Evolutionary conservation across 2,113 vertebrate genomes (phyloP), one percentile per base, ranked within the genome.

Genomic region (Seriola quinqueradiata): DNA sequence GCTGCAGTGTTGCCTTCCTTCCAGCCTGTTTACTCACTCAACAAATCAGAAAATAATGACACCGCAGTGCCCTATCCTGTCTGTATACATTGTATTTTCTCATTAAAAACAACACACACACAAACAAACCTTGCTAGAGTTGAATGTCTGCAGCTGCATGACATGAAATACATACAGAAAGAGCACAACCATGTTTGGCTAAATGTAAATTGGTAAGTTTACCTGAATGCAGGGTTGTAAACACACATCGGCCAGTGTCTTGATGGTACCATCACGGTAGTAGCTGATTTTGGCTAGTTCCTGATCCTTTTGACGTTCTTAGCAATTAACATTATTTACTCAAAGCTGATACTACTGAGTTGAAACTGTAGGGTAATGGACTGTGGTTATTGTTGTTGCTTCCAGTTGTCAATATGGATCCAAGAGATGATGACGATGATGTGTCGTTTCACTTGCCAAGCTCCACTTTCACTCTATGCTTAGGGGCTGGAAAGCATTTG

Each of bases 11-110:
- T 72, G 63, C 48, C 70, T 46, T 75, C 46, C 67, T 57, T 67
- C 60, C 50, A 50, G 61, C 75, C 73, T 79, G 68, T 86, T 82
- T 70, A 70, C 71, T 75, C 36, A 70, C 59, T 69, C 60, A 68
- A 42, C 59, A 79, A 66, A 81, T 81, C 44, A 38, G 44, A 66
- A 75, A 75, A 64, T 75, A 75, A 75, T 80, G 48, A 75, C 34
- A 70, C 13, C 0, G 34, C 13, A 23, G 25, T 69, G 48, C 28
- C n/a, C 9, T 40, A 1, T 5, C n/a, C 38, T 12, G 40, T 67
- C 66, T 52, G 48, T 25, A 66, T 3, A 52, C 32, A 58, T 21
- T 55, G 46, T 44, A 25, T 50, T 10, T 52, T 65, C 21, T 57
- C n/a, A 65, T 63, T 21, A 67, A 61, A 60, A 68, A 19, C 3